Conservation (phyloP, 1,140 invertebrate genomes). For the Scaptomyza hsui region DNA sequence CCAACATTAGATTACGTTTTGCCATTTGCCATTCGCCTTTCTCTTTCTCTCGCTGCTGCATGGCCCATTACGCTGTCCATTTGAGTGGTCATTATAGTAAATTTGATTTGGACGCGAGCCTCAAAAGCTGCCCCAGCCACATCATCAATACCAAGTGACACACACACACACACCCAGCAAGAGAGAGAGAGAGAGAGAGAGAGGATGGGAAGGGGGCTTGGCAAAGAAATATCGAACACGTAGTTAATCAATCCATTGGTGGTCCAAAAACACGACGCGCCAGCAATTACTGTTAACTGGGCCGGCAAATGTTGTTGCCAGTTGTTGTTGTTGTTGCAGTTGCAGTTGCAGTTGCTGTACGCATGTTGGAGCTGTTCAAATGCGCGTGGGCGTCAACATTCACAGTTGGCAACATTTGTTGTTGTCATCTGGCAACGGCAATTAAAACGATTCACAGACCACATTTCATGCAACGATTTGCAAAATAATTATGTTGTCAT, state of each 20-base stretch:
- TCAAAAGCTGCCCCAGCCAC: constrained; percentile 54
- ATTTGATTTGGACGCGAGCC: constrained; percentile 73
- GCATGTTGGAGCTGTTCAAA: constrained; percentile 43
- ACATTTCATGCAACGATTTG: constrained; percentile 54
- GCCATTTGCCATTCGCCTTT: constrained; percentile 30
- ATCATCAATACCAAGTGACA: constrained; percentile 75
- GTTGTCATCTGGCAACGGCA: constrained; percentile 33
- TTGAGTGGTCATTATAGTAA: constrained; percentile 79
- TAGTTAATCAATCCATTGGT: constrained; percentile 81
- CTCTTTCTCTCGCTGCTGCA: constrained; percentile 33
- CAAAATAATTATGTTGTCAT: constrained; percentile 72
- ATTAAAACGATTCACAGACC: constrained; percentile 60
- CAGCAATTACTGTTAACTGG: constrained; percentile 78
- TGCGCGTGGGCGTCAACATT: constrained; percentile 64
- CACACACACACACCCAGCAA: constrained; percentile 5
- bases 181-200: constrained; percentile 12
- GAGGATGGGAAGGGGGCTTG: constrained; percentile 2
- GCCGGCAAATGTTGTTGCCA: constrained; percentile 20
- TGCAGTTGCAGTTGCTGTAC: constrained; percentile 27
- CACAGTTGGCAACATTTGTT: constrained; percentile 65
- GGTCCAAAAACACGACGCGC: constrained; percentile 72
- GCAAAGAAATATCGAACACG: constrained; percentile 70
- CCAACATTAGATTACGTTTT: background rate
- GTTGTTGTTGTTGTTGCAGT: constrained; percentile 10
- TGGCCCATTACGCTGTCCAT: constrained; percentile 76